Evolutionary conservation across 2,113 vertebrate species (phyloP).

Genomic region (Alligator mississippiensis): DNA sequence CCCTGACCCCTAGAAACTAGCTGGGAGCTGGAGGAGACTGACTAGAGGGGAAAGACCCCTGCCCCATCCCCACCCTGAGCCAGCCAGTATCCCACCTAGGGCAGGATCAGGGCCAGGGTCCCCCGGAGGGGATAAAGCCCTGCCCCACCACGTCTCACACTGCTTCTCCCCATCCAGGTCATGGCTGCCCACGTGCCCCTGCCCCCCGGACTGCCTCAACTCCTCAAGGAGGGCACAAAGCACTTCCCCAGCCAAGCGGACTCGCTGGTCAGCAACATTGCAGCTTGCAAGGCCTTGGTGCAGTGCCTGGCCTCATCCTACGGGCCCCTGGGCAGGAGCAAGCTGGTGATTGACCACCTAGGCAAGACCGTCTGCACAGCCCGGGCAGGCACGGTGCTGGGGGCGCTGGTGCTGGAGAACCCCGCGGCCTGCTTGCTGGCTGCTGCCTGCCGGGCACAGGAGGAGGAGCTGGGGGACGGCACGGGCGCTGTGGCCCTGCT

Average conservation of each 20-base stretch:
- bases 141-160: too few species aligned
- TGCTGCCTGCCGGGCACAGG: neutral
- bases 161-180: neutral
- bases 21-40: too few species aligned
- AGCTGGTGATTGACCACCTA: constrained; percentile 6
- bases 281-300: constrained; percentile 4
- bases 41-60: too few species aligned
- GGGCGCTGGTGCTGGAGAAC: constrained; percentile 25
- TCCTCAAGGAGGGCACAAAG: neutral
- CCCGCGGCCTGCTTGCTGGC: neutral
- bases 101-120: neutral
- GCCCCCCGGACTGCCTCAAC: neutral
- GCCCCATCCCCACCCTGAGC: too few species aligned
- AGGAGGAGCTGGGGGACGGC: neutral
- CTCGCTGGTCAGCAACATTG: constrained; percentile 22
- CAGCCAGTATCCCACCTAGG: too few species aligned
- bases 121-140: neutral
- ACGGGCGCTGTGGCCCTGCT: constrained; percentile 5
- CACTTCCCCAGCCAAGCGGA: constrained; percentile 27
- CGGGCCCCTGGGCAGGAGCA: constrained; percentile 25
- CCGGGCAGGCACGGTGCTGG: neutral
- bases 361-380: constrained; percentile 1
- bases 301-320: neutral
- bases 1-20: too few species aligned
- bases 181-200: constrained; percentile 30